Evolutionary conservation across 2,797 vertebrate genomes (phyloP), one percentile per base, ranked within the genome.

Genomic region (Sternarchorhynchus goeldii): DNA sequence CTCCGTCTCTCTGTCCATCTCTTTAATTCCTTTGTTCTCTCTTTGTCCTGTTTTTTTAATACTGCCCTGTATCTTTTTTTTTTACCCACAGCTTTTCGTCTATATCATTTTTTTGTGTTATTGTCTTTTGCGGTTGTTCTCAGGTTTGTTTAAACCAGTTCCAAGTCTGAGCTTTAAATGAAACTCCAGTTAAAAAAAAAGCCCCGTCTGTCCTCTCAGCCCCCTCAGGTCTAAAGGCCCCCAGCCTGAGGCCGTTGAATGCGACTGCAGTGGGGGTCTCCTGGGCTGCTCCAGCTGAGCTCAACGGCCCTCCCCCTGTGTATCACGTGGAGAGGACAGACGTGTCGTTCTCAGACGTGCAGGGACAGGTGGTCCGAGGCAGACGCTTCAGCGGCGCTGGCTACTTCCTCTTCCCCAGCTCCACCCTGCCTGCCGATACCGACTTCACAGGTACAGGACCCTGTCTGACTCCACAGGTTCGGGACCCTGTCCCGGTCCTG

Each of bases 251-350:
- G 85, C 91, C 88, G 65, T 76, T 95, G 79, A 96, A 95, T 86
- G 92, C 92, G 86, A 93, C 93, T 29, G 85, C 79, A 0, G 86
- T 96, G 84, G 88, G 88, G 66, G 90, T 97, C 80, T 82, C 78
- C 36, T 98, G 96, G 96, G 84, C 91, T 34, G 87, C 90, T 53
- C 96, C 96, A 2, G 83, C 84, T 32, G 88, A 95, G 78, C 88
- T 94, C 77, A 96, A 99, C 45, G 96, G 96, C 0, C 95, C 95
- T 45, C 74, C 87, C 31, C 96, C 96, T 21, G 7, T 93, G 1
- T 97, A 97, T 87, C 95, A 95, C 74, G 87, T 98, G 81, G 96
- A 98, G 85, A 94, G 95, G 81, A 94, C 90, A 36, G 94, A 95
- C 63, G 79, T 93, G 1, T 96, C 96, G 58, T 89, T 96, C 25